Conservation (phyloP, 2,888 invertebrate genomes). For the Xestobium rufovillosum region DNA sequence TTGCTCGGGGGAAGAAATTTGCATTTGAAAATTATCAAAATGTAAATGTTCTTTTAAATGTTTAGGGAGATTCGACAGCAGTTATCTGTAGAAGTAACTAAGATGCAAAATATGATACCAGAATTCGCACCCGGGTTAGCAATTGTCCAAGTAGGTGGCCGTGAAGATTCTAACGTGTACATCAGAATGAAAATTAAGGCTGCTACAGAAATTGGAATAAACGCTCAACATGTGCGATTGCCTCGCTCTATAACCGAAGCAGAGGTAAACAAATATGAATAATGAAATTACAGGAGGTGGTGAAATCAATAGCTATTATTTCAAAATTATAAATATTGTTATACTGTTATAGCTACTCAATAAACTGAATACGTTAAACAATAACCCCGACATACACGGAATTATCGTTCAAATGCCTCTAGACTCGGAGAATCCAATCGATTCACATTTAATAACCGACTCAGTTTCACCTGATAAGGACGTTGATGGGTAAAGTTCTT, state of each 20-base stretch:
- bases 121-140: constrained; percentile 71
- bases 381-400: constrained; percentile 79
- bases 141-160: constrained; percentile 92
- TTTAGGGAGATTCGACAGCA: constrained; percentile 64
- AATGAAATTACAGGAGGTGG: not conserved
- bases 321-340: no score
- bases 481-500: constrained; percentile 75
- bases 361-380: constrained; percentile 68
- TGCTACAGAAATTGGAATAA: constrained; percentile 84
- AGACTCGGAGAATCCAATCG: constrained; percentile 74
- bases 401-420: constrained; percentile 96
- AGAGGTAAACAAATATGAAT: constrained; percentile 49
- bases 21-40: no score
- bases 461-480: constrained; percentile 84
- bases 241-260: constrained; percentile 72
- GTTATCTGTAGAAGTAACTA: constrained; percentile 57
- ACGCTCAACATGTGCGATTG: constrained; percentile 70
- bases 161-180: constrained; percentile 97
- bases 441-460: constrained; percentile 81
- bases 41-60: no score
- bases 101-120: constrained; percentile 50
- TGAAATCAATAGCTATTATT: not conserved
- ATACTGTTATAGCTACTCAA: constrained; percentile 52
- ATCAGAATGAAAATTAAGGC: constrained; percentile 93
- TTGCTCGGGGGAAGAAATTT: no score